These are phyloP conservation scores for Phrynocephalus vlangalii DNA, from an alignment of 2,797 vertebrate species.

Conservation along the genomic window DNA sequence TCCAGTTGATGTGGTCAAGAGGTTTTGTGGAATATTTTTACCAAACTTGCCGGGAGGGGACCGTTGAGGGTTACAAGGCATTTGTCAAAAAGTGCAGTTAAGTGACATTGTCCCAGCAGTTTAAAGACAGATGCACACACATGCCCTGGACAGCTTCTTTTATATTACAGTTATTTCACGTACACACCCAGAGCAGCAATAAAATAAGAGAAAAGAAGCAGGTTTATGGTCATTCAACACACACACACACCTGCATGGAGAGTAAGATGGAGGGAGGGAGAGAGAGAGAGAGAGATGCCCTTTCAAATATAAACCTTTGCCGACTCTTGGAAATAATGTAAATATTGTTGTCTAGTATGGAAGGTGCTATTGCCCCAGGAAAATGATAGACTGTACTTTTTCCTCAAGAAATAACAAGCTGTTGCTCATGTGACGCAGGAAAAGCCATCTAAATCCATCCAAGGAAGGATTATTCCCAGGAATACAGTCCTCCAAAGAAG, in stretches of 20 bases:
- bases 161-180: slow-evolving; percentile 64
- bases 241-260: slow-evolving; percentile 6
- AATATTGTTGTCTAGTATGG: too few species aligned
- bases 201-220: slow-evolving; percentile 51
- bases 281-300: too few species aligned
- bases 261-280: neutral
- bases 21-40: neutral
- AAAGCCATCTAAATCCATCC: too few species aligned
- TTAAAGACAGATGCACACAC: neutral
- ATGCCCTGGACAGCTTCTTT: slow-evolving; percentile 54
- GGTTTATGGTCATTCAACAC: slow-evolving; percentile 27
- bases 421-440: too few species aligned
- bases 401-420: too few species aligned
- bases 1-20: slow-evolving; percentile 48
- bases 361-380: too few species aligned
- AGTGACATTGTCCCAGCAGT: slow-evolving; percentile 28
- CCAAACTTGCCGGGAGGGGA: neutral
- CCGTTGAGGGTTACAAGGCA: slow-evolving; percentile 3
- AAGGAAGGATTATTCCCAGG: too few species aligned
- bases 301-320: too few species aligned
- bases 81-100: slow-evolving; percentile 50
- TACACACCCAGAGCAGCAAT: slow-evolving; percentile 61
- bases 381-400: too few species aligned
- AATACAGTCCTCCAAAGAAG: too few species aligned
- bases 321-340: too few species aligned